Evolutionary conservation across 2,888 invertebrate genomes (phyloP).

Genomic region (Meganola albula): DNA sequence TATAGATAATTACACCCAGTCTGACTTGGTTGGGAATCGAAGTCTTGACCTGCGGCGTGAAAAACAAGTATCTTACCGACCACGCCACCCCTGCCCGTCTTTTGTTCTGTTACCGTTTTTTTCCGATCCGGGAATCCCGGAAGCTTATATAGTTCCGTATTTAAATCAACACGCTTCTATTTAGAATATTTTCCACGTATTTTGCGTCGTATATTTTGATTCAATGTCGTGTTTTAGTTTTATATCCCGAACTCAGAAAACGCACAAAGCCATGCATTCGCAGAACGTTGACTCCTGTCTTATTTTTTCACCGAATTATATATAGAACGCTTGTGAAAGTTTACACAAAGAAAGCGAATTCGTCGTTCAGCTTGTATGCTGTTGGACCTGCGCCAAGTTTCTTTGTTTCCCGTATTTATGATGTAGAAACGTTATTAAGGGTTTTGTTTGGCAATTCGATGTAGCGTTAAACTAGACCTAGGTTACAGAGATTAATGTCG

Average conservation of each 20-base stretch:
- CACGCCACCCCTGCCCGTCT: too few relatives aligned
- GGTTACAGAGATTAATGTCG: too few relatives aligned
- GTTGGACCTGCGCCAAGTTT: constrained; percentile 52
- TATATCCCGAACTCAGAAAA: constrained; percentile 13
- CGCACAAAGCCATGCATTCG: constrained; percentile 9
- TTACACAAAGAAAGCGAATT: constrained; percentile 55
- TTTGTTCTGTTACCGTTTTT: too few relatives aligned
- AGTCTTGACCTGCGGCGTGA: too few relatives aligned
- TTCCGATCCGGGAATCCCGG: too few relatives aligned
- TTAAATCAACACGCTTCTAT: constrained; percentile 6
- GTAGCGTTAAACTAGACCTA: too few relatives aligned
- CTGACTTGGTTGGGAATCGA: too few relatives aligned
- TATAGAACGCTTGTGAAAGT: constrained; percentile 34
- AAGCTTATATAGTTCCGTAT: neutral
- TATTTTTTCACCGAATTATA: constrained; percentile 28
- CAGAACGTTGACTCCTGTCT: constrained; percentile 41
- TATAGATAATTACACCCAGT: too few relatives aligned
- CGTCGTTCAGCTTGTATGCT: constrained; percentile 31
- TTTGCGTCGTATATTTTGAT: constrained; percentile 17
- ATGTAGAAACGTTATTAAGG: constrained; percentile 40
- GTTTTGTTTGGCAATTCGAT: constrained; percentile 28
- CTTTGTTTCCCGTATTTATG: constrained; percentile 59
- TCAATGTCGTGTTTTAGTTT: constrained; percentile 30
- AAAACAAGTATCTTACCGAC: too few relatives aligned
- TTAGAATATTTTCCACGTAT: constrained; percentile 10